phyloP scores from a whole-genome alignment of 1,140 invertebrate genomes.

The Zaprionus capensis region DNA sequence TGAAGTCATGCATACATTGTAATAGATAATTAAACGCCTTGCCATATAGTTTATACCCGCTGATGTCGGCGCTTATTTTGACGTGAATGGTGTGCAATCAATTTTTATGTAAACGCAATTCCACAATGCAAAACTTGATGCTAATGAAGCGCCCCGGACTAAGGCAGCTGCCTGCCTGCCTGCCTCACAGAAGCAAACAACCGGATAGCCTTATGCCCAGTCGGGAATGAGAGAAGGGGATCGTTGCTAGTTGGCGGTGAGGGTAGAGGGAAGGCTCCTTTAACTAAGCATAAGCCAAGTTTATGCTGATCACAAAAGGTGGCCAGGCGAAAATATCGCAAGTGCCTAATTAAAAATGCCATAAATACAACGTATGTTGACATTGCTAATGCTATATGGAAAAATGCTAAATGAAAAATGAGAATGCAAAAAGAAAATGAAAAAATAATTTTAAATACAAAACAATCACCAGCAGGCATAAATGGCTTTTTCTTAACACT shows the following conservation, averaged over 20 bases:
- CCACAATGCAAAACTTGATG: constrained; percentile 67
- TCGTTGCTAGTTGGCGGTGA: not conserved
- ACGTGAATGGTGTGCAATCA: constrained; percentile 62
- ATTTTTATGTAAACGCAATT: constrained; percentile 69
- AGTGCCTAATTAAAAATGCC: constrained; percentile 73
- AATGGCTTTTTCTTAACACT: constrained; percentile 58
- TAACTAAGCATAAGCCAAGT: constrained; percentile 40
- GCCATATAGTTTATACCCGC: constrained; percentile 52
- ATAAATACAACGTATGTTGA: constrained; percentile 59
- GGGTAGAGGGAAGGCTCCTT: constrained; percentile 4
- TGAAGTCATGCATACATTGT: constrained; percentile 58
- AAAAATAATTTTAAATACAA: not conserved
- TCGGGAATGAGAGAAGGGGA: constrained; percentile 7
- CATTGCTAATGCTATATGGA: constrained; percentile 56
- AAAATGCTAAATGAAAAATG: constrained; percentile 12
- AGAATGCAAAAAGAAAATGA: not conserved
- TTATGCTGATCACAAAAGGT: constrained; percentile 37
- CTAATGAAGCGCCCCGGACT: constrained; percentile 65
- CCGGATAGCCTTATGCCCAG: constrained; percentile 63
- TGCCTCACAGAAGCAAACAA: constrained; percentile 16
- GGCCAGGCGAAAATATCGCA: constrained; percentile 37
- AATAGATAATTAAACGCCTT: constrained; percentile 61
- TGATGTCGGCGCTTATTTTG: constrained; percentile 49
- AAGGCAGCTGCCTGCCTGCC: constrained; percentile 2
- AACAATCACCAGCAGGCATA: constrained; percentile 30